Conservation (phyloP, 1,140 invertebrate genomes). For the Heterodera schachtii region DNA sequence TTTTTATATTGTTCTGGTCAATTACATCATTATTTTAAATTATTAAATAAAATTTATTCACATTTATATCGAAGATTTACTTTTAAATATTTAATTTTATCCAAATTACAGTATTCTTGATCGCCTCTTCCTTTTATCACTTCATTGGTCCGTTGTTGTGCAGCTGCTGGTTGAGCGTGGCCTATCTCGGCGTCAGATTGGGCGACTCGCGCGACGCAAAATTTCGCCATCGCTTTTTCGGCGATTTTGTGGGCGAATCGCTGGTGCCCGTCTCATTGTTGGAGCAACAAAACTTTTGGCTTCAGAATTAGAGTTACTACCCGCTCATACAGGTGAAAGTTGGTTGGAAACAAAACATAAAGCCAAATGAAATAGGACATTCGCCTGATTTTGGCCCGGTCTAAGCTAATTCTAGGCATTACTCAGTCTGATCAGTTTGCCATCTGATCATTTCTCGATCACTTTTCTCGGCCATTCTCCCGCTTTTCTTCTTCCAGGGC, state of each 20-base stretch:
- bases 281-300: constrained; percentile 78
- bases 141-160: too few species aligned
- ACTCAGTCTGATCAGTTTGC: neutral
- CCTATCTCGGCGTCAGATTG: constrained; percentile 79
- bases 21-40: too few species aligned
- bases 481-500: constrained; percentile 3
- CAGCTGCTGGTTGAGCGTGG: constrained; percentile 45
- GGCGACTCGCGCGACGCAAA: constrained; percentile 80
- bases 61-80: too few species aligned
- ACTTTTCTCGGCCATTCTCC: too few species aligned
- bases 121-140: too few species aligned
- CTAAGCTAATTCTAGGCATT: too few species aligned
- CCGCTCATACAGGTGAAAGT: constrained; percentile 76
- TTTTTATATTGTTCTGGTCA: too few species aligned
- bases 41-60: too few species aligned
- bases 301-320: constrained; percentile 89
- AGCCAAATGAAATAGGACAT: too few species aligned
- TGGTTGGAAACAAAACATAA: neutral
- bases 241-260: neutral
- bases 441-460: neutral
- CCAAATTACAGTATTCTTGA: too few species aligned
- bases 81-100: too few species aligned
- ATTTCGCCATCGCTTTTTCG: constrained; percentile 73
- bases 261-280: constrained; percentile 74
- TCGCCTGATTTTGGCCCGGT: too few species aligned